phyloP scores from a whole-genome alignment of 1,140 invertebrate genomes.

The Maniola jurtina region DNA sequence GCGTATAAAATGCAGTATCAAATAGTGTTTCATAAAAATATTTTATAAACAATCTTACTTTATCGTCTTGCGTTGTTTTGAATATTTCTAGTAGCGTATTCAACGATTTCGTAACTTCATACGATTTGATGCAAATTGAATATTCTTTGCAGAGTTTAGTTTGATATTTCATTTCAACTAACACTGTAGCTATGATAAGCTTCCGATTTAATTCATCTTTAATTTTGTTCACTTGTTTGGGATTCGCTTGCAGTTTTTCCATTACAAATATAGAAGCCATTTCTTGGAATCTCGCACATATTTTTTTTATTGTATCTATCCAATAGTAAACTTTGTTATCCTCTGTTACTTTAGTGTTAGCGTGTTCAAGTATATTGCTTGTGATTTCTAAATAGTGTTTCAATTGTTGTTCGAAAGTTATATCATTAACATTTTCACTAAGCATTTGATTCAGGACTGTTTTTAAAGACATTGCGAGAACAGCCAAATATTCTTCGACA shows the following conservation, averaged over 20 bases:
- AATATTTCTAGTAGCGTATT: conserved; percentile 40
- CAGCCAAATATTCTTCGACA: conserved; percentile 47
- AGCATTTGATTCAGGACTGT: conserved; percentile 35
- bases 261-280: conserved; percentile 30
- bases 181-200: conserved; percentile 42
- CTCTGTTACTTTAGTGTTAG: conserved; percentile 37
- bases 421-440: conserved; percentile 19
- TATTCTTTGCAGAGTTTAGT: conserved; percentile 47
- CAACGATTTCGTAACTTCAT: conserved; percentile 45
- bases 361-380: conserved; percentile 37
- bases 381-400: conserved; percentile 41
- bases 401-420: conserved; percentile 41
- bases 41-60: conserved; percentile 35
- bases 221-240: conserved; percentile 14
- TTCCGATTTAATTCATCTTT: conserved; percentile 45
- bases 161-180: conserved; percentile 50
- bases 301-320: conserved; percentile 55
- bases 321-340: conserved; percentile 41
- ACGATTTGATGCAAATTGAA: conserved; percentile 45
- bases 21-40: conserved; percentile 42
- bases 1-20: conserved; percentile 44
- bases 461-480: conserved; percentile 40
- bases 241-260: conserved; percentile 27
- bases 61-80: conserved; percentile 37
- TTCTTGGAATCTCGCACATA: conserved; percentile 50